These are phyloP conservation scores for Montipora cactus DNA, from an alignment of 64 coral and sea anemone genomes.

Conservation along the genomic window DNA sequence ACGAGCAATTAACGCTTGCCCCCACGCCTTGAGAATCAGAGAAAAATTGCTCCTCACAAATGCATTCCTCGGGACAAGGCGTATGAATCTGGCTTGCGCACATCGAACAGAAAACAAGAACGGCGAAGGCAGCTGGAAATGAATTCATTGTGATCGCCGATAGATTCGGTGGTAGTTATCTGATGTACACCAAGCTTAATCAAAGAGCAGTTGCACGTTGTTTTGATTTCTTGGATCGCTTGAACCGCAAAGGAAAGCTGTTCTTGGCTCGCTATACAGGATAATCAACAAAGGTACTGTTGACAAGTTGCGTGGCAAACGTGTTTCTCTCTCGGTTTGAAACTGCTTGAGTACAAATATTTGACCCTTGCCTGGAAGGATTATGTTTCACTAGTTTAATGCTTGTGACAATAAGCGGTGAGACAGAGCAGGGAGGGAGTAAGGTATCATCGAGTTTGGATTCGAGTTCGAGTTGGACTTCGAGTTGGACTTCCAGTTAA, in stretches of 20 bases:
- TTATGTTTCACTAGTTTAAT: too few relatives aligned
- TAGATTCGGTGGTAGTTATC: background rate
- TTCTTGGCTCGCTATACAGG: too few relatives aligned
- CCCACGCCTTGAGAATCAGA: conserved; percentile 1
- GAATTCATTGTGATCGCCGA: background rate
- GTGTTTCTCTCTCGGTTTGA: background rate
- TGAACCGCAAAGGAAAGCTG: too few relatives aligned
- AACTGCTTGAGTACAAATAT: conserved; percentile 1
- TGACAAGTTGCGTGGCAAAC: background rate
- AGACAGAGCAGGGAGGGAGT: too few relatives aligned
- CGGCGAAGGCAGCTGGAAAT: background rate
- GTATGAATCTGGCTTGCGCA: conserved; percentile 1
- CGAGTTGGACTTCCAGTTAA: too few relatives aligned
- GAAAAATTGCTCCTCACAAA: conserved; percentile 32
- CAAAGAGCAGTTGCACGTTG: background rate
- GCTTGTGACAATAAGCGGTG: too few relatives aligned
- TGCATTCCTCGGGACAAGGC: conserved; percentile 48
- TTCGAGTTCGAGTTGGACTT: too few relatives aligned
- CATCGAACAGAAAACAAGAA: background rate
- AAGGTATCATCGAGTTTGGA: too few relatives aligned
- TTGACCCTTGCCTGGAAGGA: background rate
- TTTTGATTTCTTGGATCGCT: too few relatives aligned
- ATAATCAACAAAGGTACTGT: too few relatives aligned
- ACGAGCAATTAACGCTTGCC: conserved; percentile 58
- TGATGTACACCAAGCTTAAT: too few relatives aligned